These are phyloP conservation scores for Coecobrya sp. DNA, from an alignment of 2,888 invertebrate genomes.

Conservation along the genomic window DNA sequence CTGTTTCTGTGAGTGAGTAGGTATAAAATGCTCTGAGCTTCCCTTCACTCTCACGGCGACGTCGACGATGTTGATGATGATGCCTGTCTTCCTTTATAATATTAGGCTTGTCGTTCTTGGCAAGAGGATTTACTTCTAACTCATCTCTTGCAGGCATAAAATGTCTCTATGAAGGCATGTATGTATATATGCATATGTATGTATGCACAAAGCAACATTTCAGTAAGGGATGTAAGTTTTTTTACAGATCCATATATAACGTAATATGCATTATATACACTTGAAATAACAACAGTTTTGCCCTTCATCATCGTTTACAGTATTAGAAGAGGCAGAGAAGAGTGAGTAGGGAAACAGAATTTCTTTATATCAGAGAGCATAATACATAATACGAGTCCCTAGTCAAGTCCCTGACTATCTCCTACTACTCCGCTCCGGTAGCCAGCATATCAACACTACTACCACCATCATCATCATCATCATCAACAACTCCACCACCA, in stretches of 20 bases:
- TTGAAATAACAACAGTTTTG: constrained; percentile 52
- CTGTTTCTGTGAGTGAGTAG: neutral
- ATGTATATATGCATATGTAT: neutral
- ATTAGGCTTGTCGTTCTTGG: constrained; percentile 34
- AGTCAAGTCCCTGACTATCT: constrained; percentile 71
- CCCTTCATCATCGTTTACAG: constrained; percentile 70
- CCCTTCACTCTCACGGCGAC: constrained; percentile 47
- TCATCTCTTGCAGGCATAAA: constrained; percentile 71
- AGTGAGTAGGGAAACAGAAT: constrained; percentile 29
- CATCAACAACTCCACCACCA: constrained; percentile 10
- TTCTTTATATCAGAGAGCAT: constrained; percentile 9
- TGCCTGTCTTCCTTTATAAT: constrained; percentile 50
- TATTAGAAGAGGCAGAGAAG: constrained; percentile 4
- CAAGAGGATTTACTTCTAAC: constrained; percentile 60
- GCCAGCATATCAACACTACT: constrained; percentile 23
- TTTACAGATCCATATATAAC: neutral
- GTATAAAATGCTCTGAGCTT: constrained; percentile 49
- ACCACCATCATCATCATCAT: constrained; percentile 16
- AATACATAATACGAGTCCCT: constrained; percentile 42
- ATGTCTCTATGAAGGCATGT: neutral
- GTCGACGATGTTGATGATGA: constrained; percentile 38
- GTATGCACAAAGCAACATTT: neutral
- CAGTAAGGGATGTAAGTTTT: constrained; percentile 5
- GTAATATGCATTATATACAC: constrained; percentile 15
- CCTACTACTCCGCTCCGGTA: constrained; percentile 42